Evolutionary conservation across 53 echinoderm and acorn worm genomes (phyloP), one percentile per base, ranked within the genome.

Genomic region (Pentamera pediparva): DNA sequence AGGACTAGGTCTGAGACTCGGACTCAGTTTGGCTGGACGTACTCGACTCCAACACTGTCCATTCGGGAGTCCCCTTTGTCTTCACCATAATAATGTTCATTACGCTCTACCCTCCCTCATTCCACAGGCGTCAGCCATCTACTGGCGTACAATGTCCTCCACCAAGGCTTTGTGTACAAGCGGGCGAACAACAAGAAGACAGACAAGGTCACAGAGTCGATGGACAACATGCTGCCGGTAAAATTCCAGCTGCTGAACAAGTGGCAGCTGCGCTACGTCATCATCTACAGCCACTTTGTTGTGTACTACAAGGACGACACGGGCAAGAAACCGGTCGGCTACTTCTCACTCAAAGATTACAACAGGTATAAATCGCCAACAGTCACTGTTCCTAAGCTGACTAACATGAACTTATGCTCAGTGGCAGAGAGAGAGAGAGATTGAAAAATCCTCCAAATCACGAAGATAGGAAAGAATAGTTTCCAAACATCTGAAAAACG

Each of bases 251-350:
- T 43, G 0, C 67, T 67, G 3, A 67, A 29, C 26, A 81, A 83
- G 73, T 93, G 93, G 93, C 93, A 93, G 76, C 86, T 93, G 10
- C 89, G 93, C 22, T 93, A 93, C 29, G 86, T 93, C 38, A 83
- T 93, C 55, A 77, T 93, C 18, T 93, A 93, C 63, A 69, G 83
- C 45, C 86, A 93, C 39, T 89, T 78, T 35, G 70, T 93, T 15
- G 37, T 89, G 48, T 93, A 93, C 86, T 93, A 71, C 78, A 86
- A 80, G 81, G 82, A 86, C 58, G 93, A 93, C 39, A 86, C 70
- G 51, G 69, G 83, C 39, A 54, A 36, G 51, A 74, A 74, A 31
- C 93, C 93, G 0, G 80, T 86, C 34, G 93, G 93, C 4, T 82
- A 81, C 58, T 93, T 93, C 56, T 89, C 86, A 29, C 70, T 93